These are phyloP conservation scores for Nasonovia ribisnigri DNA, from an alignment of 2,888 invertebrate species.

Conservation along the genomic window DNA sequence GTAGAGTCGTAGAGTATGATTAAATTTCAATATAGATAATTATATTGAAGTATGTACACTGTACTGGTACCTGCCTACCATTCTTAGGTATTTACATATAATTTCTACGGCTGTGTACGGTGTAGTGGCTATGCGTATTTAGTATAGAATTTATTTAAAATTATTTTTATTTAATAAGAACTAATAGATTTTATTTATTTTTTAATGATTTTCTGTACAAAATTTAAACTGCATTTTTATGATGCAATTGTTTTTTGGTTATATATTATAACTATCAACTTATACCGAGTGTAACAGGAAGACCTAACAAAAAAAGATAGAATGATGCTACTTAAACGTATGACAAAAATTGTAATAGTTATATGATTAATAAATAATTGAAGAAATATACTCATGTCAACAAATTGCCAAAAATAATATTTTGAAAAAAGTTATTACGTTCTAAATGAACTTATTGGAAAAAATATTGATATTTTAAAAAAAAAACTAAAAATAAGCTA, in stretches of 20 bases:
- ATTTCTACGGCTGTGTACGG: not conserved
- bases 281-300: too few relatives aligned
- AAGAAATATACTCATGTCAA: too few relatives aligned
- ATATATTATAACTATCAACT: not conserved
- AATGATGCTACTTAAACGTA: too few relatives aligned
- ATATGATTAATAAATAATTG: too few relatives aligned
- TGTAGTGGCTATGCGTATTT: not conserved
- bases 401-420: too few relatives aligned
- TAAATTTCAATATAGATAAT: not conserved
- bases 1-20: not conserved
- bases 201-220: not conserved
- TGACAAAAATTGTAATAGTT: too few relatives aligned
- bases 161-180: not conserved
- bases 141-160: not conserved
- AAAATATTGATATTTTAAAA: too few relatives aligned
- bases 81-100: not conserved
- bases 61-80: not conserved
- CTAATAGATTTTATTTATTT: not conserved
- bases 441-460: too few relatives aligned
- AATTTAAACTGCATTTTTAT: not conserved
- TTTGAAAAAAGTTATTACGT: too few relatives aligned
- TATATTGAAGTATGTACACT: not conserved
- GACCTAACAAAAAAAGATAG: too few relatives aligned
- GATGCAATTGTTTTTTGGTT: not conserved
- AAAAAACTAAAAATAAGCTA: too few relatives aligned